Conservation (phyloP, 2,113 vertebrate genomes). For the rabbit (Oryctolagus cuniculus) region mOryCun1.1 NC_091433.1:27568001-27568500, state of each 20-base stretch:
- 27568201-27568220: not conserved
- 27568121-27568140: not conserved
- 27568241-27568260: not conserved
- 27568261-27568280: not conserved
- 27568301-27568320: not conserved
- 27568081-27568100: not conserved
- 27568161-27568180: not conserved
- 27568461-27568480: not conserved
- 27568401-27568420: not conserved
- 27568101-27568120: not conserved
- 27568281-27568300: too few relatives aligned
- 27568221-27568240: not conserved
- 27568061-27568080: not conserved
- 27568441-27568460: not conserved
- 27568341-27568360: not conserved
- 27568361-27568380: not conserved
- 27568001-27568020: too few relatives aligned
- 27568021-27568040: too few relatives aligned
- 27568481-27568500: not conserved
- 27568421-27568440: not conserved
- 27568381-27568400: not conserved
- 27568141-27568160: not conserved
- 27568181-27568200: not conserved
- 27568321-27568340: too few relatives aligned
- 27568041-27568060: not conserved